phyloP scores from a whole-genome alignment of 2,888 invertebrate genomes.

The Galerucella calmariensis region DNA sequence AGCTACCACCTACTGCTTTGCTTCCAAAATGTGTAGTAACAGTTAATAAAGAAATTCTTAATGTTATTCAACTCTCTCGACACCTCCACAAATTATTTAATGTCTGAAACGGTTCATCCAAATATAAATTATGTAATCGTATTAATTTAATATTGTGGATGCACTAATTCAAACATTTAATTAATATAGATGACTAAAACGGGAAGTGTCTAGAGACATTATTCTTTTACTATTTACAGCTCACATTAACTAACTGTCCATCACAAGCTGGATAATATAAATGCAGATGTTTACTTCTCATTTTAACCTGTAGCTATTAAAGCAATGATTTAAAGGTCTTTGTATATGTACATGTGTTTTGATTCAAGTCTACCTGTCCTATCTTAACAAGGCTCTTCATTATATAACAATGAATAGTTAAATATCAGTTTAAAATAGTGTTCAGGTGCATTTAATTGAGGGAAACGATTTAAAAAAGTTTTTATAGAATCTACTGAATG shows the following conservation, averaged over 20 bases:
- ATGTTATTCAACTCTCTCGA: neutral
- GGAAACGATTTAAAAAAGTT: too few species aligned
- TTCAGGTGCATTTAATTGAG: too few species aligned
- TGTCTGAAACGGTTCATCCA: neutral
- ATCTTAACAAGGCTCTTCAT: too few species aligned
- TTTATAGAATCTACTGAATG: too few species aligned
- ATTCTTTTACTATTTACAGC: neutral
- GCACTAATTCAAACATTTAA: neutral
- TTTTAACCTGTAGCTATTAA: constrained; percentile 1
- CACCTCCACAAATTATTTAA: neutral
- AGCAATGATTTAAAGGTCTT: constrained; percentile 4
- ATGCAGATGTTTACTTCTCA: neutral
- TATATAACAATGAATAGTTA: too few species aligned
- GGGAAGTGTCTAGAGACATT: constrained; percentile 22
- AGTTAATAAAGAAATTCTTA: neutral
- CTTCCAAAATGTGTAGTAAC: neutral
- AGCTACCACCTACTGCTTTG: too few species aligned
- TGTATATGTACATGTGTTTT: constrained; percentile 14
- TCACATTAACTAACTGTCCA: neutral
- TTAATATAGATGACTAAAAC: neutral
- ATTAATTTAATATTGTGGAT: neutral
- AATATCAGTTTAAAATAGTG: too few species aligned
- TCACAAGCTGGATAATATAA: neutral
- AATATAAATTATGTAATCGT: neutral
- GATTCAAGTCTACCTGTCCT: neutral